Evolutionary conservation across 30 jellyfish, hydroid and myxozoan species (phyloP), one percentile per base, ranked within the genome.

Genomic region (Cassiopea andromeda): DNA sequence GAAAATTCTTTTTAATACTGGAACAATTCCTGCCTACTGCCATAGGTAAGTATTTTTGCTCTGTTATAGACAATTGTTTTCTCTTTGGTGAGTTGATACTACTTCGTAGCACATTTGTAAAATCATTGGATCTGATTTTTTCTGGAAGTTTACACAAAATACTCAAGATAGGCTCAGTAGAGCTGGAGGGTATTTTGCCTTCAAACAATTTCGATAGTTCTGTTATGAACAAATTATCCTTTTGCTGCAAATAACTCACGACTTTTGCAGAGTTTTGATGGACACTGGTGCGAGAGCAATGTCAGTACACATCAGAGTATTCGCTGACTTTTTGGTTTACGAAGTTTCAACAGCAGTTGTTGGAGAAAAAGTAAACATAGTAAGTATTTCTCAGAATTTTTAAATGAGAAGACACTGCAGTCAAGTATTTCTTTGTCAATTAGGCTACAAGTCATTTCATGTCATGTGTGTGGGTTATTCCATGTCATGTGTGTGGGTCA

Each of bases 261-360:
- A 27, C 38, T 27, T 27, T 82, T 19, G 27, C 44, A 93, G 98
- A 69, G 94, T 93, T 49, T 74, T 93, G 44, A 93, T 82, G 96
- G 93, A 93, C 48, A 95, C 89, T 44, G 92, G 96, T 1, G 90
- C 96, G 18, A 70, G 93, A 47, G 94, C 83, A 1, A 76, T 93
- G 68, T 93, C 97, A 1, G 84, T 93, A 7, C 94, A 89, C 74
- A 90, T 87, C 61, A 78, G 96, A 44, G 91, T 89, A 12, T 94
- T 94, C 83, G 97, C 98, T 46, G 98, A 94, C 81, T 94, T 61
- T 74, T 76, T 94, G 59, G 98, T 94, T 44, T 87, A 89, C 69
- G 97, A 94, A 68, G 92, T 94, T 60, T 83, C 97, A n/a, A 90
- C 92, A 7, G 90, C 97, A 0, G 97, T 83, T 16, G 97, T 91